A percentile compares a stretch with the other conserved stretches of the same genome.
Conservation (phyloP, 2,888 invertebrate species). For the Heliconius ismenius region DNA sequence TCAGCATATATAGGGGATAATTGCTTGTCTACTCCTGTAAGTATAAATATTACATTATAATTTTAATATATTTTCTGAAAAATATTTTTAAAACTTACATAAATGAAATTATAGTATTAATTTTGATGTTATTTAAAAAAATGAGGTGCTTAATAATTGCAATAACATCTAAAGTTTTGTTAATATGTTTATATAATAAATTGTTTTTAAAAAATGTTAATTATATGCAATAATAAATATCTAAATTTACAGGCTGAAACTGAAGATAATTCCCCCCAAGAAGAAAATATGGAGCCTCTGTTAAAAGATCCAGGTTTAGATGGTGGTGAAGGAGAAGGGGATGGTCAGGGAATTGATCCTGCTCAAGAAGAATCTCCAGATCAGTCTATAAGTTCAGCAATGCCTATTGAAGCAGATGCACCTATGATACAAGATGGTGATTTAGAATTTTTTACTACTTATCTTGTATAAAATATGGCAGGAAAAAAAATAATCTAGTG, state of each 20-base stretch:
- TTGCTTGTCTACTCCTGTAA: conserved; percentile 77
- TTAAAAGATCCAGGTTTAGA: conserved; percentile 66
- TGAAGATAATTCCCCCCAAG: conserved; percentile 69
- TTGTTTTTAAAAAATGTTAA: background rate
- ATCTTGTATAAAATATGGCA: background rate
- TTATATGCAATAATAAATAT: background rate
- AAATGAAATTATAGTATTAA: too few species aligned
- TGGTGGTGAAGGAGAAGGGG: conserved; percentile 63
- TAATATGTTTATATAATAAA: too few species aligned
- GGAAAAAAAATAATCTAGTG: background rate
- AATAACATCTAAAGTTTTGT: too few species aligned
- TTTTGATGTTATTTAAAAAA: too few species aligned
- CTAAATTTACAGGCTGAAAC: conserved; percentile 56
- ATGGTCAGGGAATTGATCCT: conserved; percentile 60
- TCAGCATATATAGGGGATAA: conserved; percentile 78
- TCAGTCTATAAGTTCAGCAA: conserved; percentile 77
- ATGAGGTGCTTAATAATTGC: too few species aligned
- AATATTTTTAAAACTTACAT: too few species aligned
- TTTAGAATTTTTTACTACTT: background rate
- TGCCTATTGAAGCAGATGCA: conserved; percentile 73
- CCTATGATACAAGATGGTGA: conserved; percentile 73
- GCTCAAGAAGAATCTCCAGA: conserved; percentile 76
- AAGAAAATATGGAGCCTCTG: conserved; percentile 68
- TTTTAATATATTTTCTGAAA: too few species aligned
- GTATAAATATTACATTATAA: conserved; percentile 34